Base-by-base conservation (phyloP, 2,888 invertebrate genomes). In the Drosophila paracracens region DNA sequence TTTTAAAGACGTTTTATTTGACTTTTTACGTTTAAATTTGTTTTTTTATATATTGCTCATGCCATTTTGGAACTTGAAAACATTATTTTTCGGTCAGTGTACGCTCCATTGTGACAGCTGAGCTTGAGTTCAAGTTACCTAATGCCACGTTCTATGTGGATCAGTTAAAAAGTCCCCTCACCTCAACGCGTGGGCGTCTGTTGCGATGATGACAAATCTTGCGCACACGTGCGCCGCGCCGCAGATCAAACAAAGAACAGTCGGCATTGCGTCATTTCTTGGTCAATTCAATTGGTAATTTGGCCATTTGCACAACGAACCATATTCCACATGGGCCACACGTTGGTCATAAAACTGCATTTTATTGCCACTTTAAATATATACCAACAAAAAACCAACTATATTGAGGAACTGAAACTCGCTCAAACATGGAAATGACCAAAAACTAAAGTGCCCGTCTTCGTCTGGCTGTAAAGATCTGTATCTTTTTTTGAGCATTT, bases 161-260 rank as follows among this genome's bases (percentile, higher is more conserved):
- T 76, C 70, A 61, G 56, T n/a, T 58, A 54, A 63, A 57, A 54
- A 52, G 25, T 40, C n/a, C 18, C 25, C 27, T 27, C 8, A 6
- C 36, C 27, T 2, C 53, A 31, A 8, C 54, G 88, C 73, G 89
- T 88, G 74, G 85, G 89, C 85, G 83, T 53, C 50, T 62, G 31
- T 51, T 69, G 21, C 62, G 79, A 70, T 81, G 77, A 80, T 80
- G 85, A 84, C 88, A 88, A 89, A 82, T 82, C 79, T 67, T 69
- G 67, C 46, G 76, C 70, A 81, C 80, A 81, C 83, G 80, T 81
- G 81, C 76, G 81, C 68, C 40, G 81, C 76, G 81, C 68, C 40
- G 31, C 50, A 35, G 82, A 68, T 76, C 61, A 63, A 75, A 76
- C 60, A 66, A 48, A 63, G 61, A 78, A 64, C 63, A 21, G 54